Evolutionary conservation across 2,797 vertebrate genomes (phyloP), one percentile per base, ranked within the genome.

Genomic region (Trichosurus vulpecula): DNA sequence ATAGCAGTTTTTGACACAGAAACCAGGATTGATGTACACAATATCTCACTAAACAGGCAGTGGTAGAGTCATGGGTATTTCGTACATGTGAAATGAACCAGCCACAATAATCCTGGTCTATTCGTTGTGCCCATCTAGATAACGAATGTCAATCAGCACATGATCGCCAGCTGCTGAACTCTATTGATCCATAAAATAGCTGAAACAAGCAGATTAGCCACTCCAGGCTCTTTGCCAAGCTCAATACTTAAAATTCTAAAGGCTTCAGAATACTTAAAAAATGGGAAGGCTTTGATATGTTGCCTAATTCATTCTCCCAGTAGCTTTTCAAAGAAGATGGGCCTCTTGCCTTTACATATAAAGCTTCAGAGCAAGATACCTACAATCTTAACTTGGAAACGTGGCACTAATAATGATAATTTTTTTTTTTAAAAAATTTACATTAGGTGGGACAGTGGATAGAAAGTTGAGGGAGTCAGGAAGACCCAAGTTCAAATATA

Each of bases 1-100:
- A 96, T 54, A 97, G 93, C 6, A 94, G 13, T 30, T 94, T 97
- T 96, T 97, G 91, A 58, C 30, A 61, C 27, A 94, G 52, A 95
- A 97, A 52, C 19, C 2, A 55, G 97, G 98, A 98, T 94, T 95
- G 95, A 98, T 96, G 52, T 35, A 27, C 51, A 92, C 56, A 95
- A 91, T 95, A 96, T 97, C 95, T 98, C 93, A 92, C 58, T 97
- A 92, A 98, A 97, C 97, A 97, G 96, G 92, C 3, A 81, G 27
- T 93, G 92, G 96, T 6, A 35, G 30, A 81, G 74, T 81, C 74
- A 81, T 81, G n/a, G 74, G n/a, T 81, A 22, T 81, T 81, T 81
- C 81, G n/a, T 94, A 66, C 92, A 93, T 25, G 56, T 47, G 92
- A 95, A 97, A 97, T 94, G 94, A 95, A 98, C 96, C 87, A 90